A percentile compares a stretch with the other conserved stretches of the same genome.
Conservation (phyloP, 2,113 vertebrate species). For the Paradisaea rubra region DNA sequence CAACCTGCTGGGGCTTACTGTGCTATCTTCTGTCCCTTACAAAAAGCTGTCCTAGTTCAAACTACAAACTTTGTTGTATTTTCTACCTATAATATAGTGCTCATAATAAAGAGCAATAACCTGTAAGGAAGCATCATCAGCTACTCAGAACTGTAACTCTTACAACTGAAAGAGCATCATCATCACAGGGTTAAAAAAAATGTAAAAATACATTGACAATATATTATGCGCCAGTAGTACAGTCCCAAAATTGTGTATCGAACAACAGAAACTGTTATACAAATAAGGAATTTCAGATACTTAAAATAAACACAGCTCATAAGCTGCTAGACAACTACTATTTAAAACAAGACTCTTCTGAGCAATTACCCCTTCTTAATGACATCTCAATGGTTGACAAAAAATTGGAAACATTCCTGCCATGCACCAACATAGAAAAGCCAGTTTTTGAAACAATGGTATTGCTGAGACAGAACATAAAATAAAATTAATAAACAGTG, state of each 20-base stretch:
- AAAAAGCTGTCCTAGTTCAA: not conserved
- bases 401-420: not conserved
- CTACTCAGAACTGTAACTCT: not conserved
- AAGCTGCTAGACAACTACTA: not conserved
- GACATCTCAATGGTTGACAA: not conserved
- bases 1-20: not conserved
- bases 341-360: not conserved
- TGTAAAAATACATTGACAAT: fast-evolving
- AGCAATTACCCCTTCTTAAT: not conserved
- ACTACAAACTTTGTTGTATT: not conserved
- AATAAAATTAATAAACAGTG: not conserved
- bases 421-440: not conserved
- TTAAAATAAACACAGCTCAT: not conserved
- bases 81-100: not conserved
- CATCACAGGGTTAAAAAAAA: not conserved
- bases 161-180: not conserved
- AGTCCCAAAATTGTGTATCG: fast-evolving
- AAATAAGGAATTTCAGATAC: not conserved
- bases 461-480: not conserved
- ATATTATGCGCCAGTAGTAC: not conserved
- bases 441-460: not conserved
- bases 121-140: not conserved
- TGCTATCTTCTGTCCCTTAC: not conserved
- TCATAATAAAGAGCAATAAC: not conserved
- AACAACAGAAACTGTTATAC: not conserved